These are phyloP conservation scores for Dermochelys coriacea DNA, from an alignment of 2,797 vertebrate species.

Conservation along the genomic window DNA sequence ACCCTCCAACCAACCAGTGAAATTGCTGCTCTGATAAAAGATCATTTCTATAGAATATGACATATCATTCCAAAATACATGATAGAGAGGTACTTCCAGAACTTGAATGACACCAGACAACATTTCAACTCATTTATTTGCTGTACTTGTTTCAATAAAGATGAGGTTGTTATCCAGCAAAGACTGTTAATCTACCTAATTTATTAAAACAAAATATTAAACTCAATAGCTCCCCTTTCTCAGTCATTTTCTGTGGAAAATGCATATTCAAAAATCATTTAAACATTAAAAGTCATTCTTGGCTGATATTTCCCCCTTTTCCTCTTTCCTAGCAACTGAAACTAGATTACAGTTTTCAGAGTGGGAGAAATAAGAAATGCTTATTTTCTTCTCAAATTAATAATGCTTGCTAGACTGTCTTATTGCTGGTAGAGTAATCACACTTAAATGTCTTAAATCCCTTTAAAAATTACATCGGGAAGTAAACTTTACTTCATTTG, in stretches of 20 bases:
- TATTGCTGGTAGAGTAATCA: background rate
- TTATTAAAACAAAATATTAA: constrained; percentile 10
- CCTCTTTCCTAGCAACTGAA: background rate
- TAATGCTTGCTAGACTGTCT: background rate
- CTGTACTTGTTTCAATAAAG: background rate
- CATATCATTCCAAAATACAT: background rate
- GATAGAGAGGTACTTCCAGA: background rate
- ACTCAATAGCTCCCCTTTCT: background rate
- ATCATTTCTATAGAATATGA: background rate
- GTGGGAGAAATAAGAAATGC: background rate
- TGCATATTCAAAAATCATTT: background rate
- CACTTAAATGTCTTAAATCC: background rate
- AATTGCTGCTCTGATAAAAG: background rate
- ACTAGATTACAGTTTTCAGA: background rate
- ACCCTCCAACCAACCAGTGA: background rate
- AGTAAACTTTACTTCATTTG: background rate
- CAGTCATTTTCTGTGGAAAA: background rate
- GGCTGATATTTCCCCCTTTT: background rate
- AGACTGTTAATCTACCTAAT: background rate
- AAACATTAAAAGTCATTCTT: background rate
- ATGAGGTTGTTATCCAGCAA: background rate
- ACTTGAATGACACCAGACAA: background rate
- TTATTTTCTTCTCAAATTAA: background rate
- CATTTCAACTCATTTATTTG: background rate
- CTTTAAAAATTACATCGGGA: background rate